A percentile compares a stretch with the other conserved stretches of the same genome.
These are phyloP conservation scores for Datnioides undecimradiatus DNA, from an alignment of 2,113 vertebrate genomes.

Conservation along the genomic window DNA sequence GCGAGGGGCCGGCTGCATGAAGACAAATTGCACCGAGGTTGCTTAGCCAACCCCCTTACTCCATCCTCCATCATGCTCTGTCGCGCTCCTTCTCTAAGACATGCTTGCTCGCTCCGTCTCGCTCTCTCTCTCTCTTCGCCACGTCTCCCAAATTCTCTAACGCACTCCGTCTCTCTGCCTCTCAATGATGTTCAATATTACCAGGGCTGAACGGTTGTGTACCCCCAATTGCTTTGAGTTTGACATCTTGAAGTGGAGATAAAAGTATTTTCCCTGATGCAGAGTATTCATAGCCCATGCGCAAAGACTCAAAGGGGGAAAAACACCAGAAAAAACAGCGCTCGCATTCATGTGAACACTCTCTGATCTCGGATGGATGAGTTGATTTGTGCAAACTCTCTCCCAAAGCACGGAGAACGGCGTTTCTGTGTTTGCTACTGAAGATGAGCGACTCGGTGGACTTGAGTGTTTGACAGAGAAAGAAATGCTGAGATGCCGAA, in stretches of 20 bases:
- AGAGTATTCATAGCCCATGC: slow-evolving; percentile 24
- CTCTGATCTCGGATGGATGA: slow-evolving; percentile 63
- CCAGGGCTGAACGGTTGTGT: slow-evolving; percentile 34
- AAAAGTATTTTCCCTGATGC: slow-evolving; percentile 56
- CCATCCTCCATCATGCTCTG: slow-evolving; percentile 65
- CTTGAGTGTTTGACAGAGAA: slow-evolving; percentile 54
- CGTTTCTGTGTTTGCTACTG: slow-evolving; percentile 30
- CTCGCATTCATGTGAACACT: slow-evolving; percentile 23
- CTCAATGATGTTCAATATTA: slow-evolving; percentile 43
- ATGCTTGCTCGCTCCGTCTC: slow-evolving; percentile 50
- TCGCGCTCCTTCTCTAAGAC: slow-evolving; percentile 52
- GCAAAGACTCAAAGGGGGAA: slow-evolving; percentile 31
- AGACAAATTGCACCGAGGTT: slow-evolving; percentile 73
- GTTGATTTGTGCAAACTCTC: slow-evolving; percentile 57
- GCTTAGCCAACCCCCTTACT: slow-evolving; percentile 66
- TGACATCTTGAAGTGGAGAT: slow-evolving; percentile 59
- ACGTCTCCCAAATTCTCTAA: slow-evolving; percentile 50
- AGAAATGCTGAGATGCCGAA: slow-evolving; percentile 37
- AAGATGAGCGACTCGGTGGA: slow-evolving; percentile 54
- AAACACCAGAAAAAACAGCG: slow-evolving; percentile 35
- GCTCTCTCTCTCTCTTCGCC: slow-evolving; percentile 49
- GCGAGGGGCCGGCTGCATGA: slow-evolving; percentile 50
- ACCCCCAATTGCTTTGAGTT: slow-evolving; percentile 45
- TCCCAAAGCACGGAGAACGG: slow-evolving; percentile 47
- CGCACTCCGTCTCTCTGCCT: slow-evolving; percentile 15